Conservation (phyloP, 2,113 vertebrate species). For the Piliocolobus tephrosceles region DNA sequence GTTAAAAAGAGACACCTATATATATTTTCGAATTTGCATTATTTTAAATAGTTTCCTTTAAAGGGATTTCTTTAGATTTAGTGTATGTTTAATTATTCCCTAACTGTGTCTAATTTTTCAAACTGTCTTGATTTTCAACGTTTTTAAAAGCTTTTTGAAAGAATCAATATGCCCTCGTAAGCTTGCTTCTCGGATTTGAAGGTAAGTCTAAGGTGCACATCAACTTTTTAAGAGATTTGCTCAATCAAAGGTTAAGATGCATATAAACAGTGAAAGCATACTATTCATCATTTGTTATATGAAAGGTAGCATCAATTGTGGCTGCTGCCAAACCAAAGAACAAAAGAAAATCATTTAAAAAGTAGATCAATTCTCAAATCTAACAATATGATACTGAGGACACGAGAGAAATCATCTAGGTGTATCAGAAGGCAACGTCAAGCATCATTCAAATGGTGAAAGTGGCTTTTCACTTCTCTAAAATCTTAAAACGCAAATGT, state of each 20-base stretch:
- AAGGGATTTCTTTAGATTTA: background rate
- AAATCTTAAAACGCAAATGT: background rate
- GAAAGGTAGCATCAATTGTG: too few relatives aligned
- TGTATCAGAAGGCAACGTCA: too few relatives aligned
- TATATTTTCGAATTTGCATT: background rate
- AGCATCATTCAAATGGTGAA: too few relatives aligned
- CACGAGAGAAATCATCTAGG: too few relatives aligned
- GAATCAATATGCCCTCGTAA: background rate
- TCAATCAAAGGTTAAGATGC: background rate
- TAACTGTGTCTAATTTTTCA: background rate
- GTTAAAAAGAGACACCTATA: background rate
- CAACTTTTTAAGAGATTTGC: background rate
- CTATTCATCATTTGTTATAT: too few relatives aligned
- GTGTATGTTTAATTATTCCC: background rate
- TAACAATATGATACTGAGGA: too few relatives aligned
- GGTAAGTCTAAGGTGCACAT: background rate
- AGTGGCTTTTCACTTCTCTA: too few relatives aligned
- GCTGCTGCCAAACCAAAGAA: background rate
- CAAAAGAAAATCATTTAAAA: background rate
- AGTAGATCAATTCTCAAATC: background rate
- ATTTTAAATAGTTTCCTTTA: background rate
- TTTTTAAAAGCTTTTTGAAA: background rate
- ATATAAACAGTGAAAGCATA: accelerated
- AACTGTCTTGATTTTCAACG: too few relatives aligned
- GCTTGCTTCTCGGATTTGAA: background rate